Evolutionary conservation across 2,797 vertebrate genomes (phyloP).

Genomic region (Coreius guichenoti): DNA sequence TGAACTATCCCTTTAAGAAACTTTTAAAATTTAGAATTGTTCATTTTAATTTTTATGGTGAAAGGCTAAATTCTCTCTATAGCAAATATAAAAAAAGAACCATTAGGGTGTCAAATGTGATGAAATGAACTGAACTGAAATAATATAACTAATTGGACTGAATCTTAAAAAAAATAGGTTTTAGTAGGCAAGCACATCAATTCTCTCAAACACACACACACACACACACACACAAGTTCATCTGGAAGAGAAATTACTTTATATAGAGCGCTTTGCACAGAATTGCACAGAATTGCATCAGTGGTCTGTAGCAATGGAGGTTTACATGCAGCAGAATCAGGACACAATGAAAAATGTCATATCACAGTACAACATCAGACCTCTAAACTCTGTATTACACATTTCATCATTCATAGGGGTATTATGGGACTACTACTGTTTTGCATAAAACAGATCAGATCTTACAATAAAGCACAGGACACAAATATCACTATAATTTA

Average conservation of each 20-base stretch:
- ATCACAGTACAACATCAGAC: background rate
- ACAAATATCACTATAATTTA: background rate
- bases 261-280: background rate
- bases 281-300: slow-evolving; percentile 43
- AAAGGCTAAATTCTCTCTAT: background rate
- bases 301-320: background rate
- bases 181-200: background rate
- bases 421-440: background rate
- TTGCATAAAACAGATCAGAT: background rate
- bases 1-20: too few species aligned
- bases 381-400: background rate
- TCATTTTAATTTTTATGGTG: background rate
- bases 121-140: background rate
- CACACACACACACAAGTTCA: background rate
- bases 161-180: background rate
- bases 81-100: background rate
- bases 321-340: slow-evolving; percentile 32
- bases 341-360: background rate
- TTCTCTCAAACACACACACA: background rate
- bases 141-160: background rate
- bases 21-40: background rate
- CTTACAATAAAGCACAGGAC: background rate
- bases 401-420: background rate
- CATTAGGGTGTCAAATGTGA: background rate
- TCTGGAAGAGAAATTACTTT: background rate